Conservation (phyloP, 2,797 vertebrate genomes). For the Microctenopoma steveboyesi region DNA sequence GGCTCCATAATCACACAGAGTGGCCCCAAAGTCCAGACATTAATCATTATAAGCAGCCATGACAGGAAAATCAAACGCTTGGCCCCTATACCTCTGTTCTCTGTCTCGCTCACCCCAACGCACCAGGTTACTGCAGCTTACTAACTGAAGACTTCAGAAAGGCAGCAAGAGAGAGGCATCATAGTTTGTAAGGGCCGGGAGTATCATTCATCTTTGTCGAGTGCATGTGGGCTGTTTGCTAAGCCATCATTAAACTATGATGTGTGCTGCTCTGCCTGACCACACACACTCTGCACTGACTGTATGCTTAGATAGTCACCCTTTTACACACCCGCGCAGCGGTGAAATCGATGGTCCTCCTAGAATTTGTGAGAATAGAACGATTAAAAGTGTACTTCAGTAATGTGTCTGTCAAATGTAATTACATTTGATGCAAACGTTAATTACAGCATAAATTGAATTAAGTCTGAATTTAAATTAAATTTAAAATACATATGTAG, state of each 20-base stretch:
- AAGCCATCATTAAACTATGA: constrained; percentile 68
- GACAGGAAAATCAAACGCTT: constrained; percentile 84
- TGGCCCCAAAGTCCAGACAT: constrained; percentile 79
- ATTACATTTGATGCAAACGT: constrained; percentile 21
- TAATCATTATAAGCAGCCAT: constrained; percentile 84
- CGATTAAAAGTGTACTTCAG: constrained; percentile 6
- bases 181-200: constrained; percentile 41
- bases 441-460: constrained; percentile 32
- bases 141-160: constrained; percentile 48
- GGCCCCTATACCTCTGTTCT: constrained; percentile 64
- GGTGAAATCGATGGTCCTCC: constrained; percentile 1
- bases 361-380: constrained; percentile 9
- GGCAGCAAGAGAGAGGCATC: constrained; percentile 14
- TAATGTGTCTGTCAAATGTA: constrained; percentile 30
- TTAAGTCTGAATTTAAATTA: constrained; percentile 17
- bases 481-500: neutral
- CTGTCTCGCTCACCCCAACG: constrained; percentile 55
- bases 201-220: constrained; percentile 77
- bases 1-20: constrained; percentile 78
- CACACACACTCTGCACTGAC: constrained; percentile 23
- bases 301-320: constrained; percentile 7
- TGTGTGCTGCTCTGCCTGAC: constrained; percentile 50
- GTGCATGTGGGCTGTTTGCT: constrained; percentile 66
- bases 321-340: neutral
- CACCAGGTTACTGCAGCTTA: constrained; percentile 58